Percentiles rank a stretch among this genome's conserved stretches.
Conservation (phyloP, 2,888 invertebrate species). For the Ischnura elegans region DNA sequence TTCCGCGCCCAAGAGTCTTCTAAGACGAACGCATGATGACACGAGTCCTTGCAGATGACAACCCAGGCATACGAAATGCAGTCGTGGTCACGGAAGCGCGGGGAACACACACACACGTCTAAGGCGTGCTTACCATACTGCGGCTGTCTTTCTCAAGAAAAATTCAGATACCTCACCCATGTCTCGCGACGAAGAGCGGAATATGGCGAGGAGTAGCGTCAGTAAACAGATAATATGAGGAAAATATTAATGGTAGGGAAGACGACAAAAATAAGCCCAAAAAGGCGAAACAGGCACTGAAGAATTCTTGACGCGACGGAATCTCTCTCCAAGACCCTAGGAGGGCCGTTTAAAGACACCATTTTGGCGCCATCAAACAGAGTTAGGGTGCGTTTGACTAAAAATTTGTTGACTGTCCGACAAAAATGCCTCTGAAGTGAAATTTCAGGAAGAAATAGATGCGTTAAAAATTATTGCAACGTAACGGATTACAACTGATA, state of each 20-base stretch:
- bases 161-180: neutral
- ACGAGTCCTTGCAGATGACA: slow-evolving; percentile 43
- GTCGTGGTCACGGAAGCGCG: neutral
- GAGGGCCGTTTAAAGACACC: neutral
- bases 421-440: too few species aligned
- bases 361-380: neutral
- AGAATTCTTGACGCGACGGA: neutral
- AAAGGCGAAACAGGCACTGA: neutral
- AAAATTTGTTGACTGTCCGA: too few species aligned
- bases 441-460: too few species aligned
- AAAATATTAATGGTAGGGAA: neutral
- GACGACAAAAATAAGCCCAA: neutral
- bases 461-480: too few species aligned
- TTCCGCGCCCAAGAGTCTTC: neutral
- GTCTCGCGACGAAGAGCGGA: neutral
- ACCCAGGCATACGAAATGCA: slow-evolving; percentile 12
- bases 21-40: neutral
- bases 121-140: neutral
- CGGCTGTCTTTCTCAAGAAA: neutral
- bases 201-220: neutral
- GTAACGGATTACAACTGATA: too few species aligned
- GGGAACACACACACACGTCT: slow-evolving; percentile 38
- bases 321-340: neutral
- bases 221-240: neutral
- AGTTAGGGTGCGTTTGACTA: too few species aligned